Conservation (phyloP, 2,797 vertebrate species). For the Numenius phaeopus region DNA sequence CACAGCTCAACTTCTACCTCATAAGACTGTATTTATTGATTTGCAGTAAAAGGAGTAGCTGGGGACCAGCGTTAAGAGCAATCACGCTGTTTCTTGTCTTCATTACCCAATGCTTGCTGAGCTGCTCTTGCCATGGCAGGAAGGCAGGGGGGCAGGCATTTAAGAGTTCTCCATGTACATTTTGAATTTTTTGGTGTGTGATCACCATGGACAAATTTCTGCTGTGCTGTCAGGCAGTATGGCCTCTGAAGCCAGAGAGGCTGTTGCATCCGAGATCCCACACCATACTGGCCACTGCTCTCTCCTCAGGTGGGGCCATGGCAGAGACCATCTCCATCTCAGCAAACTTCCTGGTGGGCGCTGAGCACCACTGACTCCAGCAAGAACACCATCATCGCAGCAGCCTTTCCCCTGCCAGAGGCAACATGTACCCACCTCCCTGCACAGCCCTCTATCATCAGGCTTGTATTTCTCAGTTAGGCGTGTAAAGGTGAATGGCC, state of each 20-base stretch:
- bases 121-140: neutral
- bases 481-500: neutral
- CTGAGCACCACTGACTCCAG: neutral
- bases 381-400: rapidly evolving
- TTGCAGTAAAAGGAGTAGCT: neutral
- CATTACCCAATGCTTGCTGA: rapidly evolving
- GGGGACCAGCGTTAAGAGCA: neutral
- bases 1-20: neutral
- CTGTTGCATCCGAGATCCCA: neutral
- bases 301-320: neutral
- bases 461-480: neutral
- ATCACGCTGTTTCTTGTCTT: neutral
- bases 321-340: neutral
- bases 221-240: neutral
- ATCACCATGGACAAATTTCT: neutral
- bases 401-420: neutral
- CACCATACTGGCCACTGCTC: neutral
- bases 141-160: neutral
- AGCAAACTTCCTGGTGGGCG: neutral
- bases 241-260: neutral
- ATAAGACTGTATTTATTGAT: neutral
- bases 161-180: neutral
- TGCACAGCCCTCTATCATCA: neutral
- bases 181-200: neutral
- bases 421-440: neutral